Evolutionary conservation across 2,888 invertebrate genomes (phyloP).

Genomic region (Athalia circularis): DNA sequence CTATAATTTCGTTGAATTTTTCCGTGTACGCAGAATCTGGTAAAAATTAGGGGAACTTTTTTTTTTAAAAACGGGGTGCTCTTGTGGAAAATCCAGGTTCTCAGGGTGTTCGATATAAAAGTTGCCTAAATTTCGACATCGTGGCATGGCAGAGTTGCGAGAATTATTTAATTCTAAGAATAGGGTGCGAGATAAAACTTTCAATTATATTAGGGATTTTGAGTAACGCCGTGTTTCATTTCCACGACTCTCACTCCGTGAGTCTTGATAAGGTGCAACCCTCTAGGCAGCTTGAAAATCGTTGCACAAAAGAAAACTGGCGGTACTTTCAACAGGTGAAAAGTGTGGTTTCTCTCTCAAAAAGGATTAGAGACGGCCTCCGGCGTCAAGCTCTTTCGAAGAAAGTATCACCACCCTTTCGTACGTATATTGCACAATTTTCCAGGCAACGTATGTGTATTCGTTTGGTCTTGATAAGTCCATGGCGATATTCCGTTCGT

Average conservation of each 20-base stretch:
- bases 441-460: not conserved
- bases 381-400: conserved; percentile 16
- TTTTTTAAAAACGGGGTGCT: no score
- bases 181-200: no score
- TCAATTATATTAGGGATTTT: no score
- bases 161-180: no score
- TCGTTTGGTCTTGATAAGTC: conserved; percentile 41
- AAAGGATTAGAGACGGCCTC: conserved; percentile 8
- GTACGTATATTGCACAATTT: not conserved
- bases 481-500: conserved; percentile 34
- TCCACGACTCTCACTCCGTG: not conserved
- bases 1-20: no score
- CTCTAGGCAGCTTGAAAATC: not conserved
- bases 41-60: no score
- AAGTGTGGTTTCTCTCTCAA: conserved; percentile 56
- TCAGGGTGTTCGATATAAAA: no score
- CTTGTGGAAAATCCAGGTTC: no score
- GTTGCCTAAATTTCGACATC: no score
- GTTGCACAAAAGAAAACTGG: conserved; percentile 42
- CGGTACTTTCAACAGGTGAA: conserved; percentile 63
- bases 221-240: not conserved
- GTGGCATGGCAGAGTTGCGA: no score
- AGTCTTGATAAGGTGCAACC: not conserved
- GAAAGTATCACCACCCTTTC: conserved; percentile 13
- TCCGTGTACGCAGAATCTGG: no score